These are phyloP conservation scores for Hydropotes inermis DNA, from an alignment of 2,113 vertebrate genomes.

Conservation along the genomic window DNA sequence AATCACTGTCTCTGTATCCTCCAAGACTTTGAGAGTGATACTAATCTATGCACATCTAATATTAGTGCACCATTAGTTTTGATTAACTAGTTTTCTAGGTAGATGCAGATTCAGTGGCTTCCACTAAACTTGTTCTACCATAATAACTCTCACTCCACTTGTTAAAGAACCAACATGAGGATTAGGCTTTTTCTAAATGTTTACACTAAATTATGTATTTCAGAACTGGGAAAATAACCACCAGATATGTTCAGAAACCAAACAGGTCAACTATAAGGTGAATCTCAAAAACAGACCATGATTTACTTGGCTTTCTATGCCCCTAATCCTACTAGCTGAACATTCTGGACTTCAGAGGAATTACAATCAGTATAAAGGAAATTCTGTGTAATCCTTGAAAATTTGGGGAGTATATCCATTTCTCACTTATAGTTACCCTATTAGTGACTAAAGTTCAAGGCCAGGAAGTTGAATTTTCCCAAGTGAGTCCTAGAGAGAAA, in stretches of 20 bases:
- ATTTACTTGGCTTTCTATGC: not conserved
- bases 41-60: not conserved
- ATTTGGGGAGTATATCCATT: not conserved
- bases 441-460: not conserved
- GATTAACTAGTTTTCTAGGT: not conserved
- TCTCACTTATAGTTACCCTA: not conserved
- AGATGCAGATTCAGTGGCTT: not conserved
- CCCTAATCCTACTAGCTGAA: not conserved
- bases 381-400: not conserved
- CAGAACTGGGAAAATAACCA: not conserved
- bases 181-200: not conserved
- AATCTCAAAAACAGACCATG: not conserved
- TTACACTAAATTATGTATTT: not conserved
- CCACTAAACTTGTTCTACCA: not conserved
- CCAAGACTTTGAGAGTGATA: not conserved
- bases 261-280: not conserved
- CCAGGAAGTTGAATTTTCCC: not conserved
- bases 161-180: not conserved
- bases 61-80: not conserved
- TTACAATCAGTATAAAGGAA: not conserved
- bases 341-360: not conserved
- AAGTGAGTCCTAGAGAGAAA: not conserved
- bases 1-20: not conserved
- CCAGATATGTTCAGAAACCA: not conserved
- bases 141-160: not conserved